Percentiles rank a stretch among this genome's conserved stretches.
Conservation (phyloP, 2,888 invertebrate genomes). For the Hermodice carunculata region DNA sequence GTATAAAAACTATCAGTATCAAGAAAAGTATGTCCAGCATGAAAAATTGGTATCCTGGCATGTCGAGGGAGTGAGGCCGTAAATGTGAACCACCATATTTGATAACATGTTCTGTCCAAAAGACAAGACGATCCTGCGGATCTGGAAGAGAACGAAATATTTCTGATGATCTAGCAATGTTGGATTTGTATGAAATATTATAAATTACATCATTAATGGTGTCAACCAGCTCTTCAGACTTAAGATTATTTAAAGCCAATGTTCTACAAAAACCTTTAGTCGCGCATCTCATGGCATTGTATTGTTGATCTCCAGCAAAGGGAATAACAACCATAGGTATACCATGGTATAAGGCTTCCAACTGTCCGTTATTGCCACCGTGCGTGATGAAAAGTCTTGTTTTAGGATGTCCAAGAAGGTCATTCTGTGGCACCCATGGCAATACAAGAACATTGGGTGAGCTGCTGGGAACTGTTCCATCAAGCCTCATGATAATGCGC, state of each 20-base stretch:
- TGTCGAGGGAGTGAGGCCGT: constrained; percentile 5
- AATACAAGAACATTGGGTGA: no score
- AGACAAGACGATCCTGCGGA: constrained; percentile 7
- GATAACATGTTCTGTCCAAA: constrained; percentile 14
- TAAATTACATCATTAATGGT: constrained; percentile 3
- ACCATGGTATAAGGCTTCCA: constrained; percentile 28
- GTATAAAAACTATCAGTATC: not conserved
- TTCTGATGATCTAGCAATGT: constrained; percentile 15
- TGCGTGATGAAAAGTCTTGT: constrained; percentile 29
- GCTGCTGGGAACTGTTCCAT: not conserved
- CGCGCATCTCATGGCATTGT: constrained; percentile 4
- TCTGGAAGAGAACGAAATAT: constrained; percentile 12
- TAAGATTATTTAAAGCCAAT: constrained; percentile 5
- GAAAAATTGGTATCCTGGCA: constrained; percentile 4
- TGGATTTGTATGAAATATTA: constrained; percentile 1
- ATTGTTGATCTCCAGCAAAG: constrained; percentile 15
- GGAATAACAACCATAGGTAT: constrained; percentile 25
- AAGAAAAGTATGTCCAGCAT: constrained; percentile 2
- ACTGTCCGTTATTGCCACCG: constrained; percentile 24
- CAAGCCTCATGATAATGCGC: constrained; percentile 12
- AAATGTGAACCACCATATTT: constrained; percentile 8
- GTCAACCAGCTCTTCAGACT: constrained; percentile 5
- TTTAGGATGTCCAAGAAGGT: constrained; percentile 16
- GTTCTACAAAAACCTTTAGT: constrained; percentile 11
- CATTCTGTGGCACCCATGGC: constrained; percentile 26